Conservation (phyloP, 2,797 vertebrate species). For the Danio aesculapii region DNA sequence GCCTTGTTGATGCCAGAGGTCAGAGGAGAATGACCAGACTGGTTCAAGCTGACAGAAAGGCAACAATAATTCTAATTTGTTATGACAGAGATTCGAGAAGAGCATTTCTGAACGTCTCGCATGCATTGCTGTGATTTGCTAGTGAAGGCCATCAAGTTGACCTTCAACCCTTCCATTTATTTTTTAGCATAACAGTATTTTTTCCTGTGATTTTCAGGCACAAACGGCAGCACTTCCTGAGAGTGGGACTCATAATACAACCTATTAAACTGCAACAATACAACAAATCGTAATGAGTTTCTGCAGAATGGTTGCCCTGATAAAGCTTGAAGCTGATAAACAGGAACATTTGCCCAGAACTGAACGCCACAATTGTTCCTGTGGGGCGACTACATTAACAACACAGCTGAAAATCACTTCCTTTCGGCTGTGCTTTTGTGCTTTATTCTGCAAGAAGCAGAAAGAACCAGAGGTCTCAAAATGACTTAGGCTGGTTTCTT, state of each 20-base stretch:
- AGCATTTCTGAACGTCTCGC: too few relatives aligned
- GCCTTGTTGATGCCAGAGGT: too few relatives aligned
- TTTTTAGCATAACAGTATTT: not conserved
- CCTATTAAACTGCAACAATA: slow-evolving; percentile 22
- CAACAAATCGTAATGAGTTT: slow-evolving; percentile 13
- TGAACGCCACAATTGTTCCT: slow-evolving; percentile 20
- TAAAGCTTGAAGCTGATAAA: slow-evolving; percentile 46
- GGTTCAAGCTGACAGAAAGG: too few relatives aligned
- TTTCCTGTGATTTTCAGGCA: not conserved
- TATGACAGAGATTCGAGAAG: too few relatives aligned
- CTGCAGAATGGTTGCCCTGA: slow-evolving; percentile 39
- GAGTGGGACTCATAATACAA: slow-evolving; percentile 33
- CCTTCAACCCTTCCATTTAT: not conserved
- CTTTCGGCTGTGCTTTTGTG: slow-evolving; percentile 3
- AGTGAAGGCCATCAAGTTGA: not conserved
- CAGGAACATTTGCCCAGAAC: slow-evolving; percentile 14
- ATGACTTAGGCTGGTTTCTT: slow-evolving; percentile 59
- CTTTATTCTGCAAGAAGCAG: slow-evolving; percentile 33
- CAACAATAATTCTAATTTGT: too few relatives aligned
- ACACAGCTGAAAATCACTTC: slow-evolving; percentile 26
- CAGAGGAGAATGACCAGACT: too few relatives aligned
- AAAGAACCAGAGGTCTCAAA: slow-evolving; percentile 59
- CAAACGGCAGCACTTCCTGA: not conserved
- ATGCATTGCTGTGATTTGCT: not conserved
- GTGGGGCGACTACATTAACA: not conserved